Evolutionary conservation across 2,888 invertebrate genomes (phyloP).

Genomic region (Unio delphinus): DNA sequence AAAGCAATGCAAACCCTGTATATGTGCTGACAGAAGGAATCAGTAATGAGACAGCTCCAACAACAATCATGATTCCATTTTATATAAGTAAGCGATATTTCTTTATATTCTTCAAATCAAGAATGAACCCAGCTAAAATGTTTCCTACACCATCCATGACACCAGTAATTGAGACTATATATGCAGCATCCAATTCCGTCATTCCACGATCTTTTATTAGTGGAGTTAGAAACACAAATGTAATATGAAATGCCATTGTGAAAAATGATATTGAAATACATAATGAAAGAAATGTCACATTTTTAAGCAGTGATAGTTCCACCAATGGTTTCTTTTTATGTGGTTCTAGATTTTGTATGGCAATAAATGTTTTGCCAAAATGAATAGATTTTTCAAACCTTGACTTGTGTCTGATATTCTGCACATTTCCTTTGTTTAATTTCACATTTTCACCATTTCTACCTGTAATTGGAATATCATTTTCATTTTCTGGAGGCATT

Average conservation of each 20-base stretch:
- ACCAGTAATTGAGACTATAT: conserved; percentile 52
- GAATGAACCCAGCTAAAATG: conserved; percentile 42
- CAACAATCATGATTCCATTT: conserved; percentile 47
- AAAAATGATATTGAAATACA: conserved; percentile 41
- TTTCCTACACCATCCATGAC: conserved; percentile 46
- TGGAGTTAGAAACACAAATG: conserved; percentile 57
- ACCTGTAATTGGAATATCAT: too few species aligned
- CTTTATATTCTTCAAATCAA: conserved; percentile 45
- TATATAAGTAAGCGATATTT: conserved; percentile 47
- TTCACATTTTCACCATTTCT: too few species aligned
- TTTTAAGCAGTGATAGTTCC: conserved; percentile 37
- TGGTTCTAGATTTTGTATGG: too few species aligned
- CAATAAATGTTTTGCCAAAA: background rate
- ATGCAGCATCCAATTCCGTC: conserved; percentile 42
- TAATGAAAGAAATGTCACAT: conserved; percentile 36
- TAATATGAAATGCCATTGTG: conserved; percentile 43
- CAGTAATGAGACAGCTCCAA: conserved; percentile 43
- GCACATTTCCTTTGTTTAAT: background rate
- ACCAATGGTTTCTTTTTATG: conserved; percentile 25
- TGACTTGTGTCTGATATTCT: background rate
- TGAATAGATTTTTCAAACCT: background rate
- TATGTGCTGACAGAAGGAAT: conserved; percentile 41
- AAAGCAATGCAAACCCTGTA: conserved; percentile 31
- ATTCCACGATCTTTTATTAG: conserved; percentile 46
- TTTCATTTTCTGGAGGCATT: too few species aligned